These are phyloP conservation scores for Sinocyclocheilus anshuiensis DNA, from an alignment of 2,113 vertebrate species.

Conservation along the genomic window DNA sequence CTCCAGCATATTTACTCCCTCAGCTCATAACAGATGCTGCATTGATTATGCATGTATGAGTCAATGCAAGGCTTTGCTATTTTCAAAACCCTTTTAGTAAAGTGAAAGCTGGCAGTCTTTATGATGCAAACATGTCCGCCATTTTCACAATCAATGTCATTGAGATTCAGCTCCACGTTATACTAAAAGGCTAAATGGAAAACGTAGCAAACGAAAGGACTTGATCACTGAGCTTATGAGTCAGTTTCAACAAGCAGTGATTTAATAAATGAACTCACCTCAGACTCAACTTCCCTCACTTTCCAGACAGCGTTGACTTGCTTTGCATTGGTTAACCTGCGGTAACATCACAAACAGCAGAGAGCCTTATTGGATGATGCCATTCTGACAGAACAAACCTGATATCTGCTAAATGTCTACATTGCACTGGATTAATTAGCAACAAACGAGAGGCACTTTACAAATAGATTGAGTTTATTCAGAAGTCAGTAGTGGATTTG, in stretches of 20 bases:
- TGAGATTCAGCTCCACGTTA: background rate
- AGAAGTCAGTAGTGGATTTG: conserved; percentile 80
- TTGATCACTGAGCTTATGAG: background rate
- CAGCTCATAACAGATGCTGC: background rate
- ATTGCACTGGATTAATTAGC: conserved; percentile 12
- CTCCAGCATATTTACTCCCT: background rate
- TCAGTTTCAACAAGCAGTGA: background rate
- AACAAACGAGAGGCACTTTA: conserved; percentile 53
- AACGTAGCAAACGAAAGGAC: background rate
- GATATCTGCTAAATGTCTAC: too few species aligned
- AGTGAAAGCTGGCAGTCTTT: background rate
- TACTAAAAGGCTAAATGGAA: background rate
- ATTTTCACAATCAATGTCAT: background rate
- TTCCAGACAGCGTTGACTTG: conserved; percentile 20
- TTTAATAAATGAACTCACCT: background rate
- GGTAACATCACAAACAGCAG: background rate
- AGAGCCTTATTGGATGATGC: background rate
- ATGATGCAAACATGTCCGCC: background rate
- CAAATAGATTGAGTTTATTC: conserved; percentile 79
- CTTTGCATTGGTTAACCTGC: background rate
- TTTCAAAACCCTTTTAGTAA: background rate
- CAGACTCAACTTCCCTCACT: background rate
- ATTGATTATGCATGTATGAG: background rate
- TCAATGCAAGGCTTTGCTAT: background rate
- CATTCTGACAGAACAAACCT: too few species aligned